phyloP scores from a whole-genome alignment of 2,888 invertebrate species.

The Oxytorus armatus region DNA sequence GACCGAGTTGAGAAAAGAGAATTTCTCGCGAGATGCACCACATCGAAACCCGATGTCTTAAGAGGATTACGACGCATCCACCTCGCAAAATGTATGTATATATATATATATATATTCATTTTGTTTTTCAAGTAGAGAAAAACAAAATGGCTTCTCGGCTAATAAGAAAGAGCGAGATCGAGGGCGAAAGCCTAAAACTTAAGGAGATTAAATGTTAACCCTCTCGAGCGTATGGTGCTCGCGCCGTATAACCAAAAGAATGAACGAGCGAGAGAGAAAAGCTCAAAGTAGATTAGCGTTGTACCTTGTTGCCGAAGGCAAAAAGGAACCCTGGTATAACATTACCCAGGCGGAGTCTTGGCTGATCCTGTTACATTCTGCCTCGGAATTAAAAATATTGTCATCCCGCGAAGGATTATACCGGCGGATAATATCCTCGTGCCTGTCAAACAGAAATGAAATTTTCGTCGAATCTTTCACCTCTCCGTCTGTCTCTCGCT shows the following conservation, averaged over 20 bases:
- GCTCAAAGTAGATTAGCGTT: constrained; percentile 81
- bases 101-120: too few relatives aligned
- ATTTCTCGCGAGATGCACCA: not conserved
- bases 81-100: constrained; percentile 57
- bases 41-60: constrained; percentile 72
- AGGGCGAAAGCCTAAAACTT: constrained; percentile 76
- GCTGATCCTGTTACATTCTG: constrained; percentile 82
- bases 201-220: constrained; percentile 82
- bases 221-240: constrained; percentile 61
- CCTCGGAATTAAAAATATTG: constrained; percentile 82
- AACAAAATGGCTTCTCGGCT: constrained; percentile 77
- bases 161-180: constrained; percentile 35
- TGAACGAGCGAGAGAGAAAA: constrained; percentile 50
- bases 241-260: constrained; percentile 2
- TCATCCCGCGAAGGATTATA: constrained; percentile 80
- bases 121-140: constrained; percentile 52
- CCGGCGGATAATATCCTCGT: constrained; percentile 78
- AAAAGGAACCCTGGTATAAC: constrained; percentile 74
- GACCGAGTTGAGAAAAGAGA: not conserved
- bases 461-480: constrained; percentile 75
- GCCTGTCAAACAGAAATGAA: constrained; percentile 79
- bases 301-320: constrained; percentile 67
- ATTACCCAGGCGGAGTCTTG: constrained; percentile 76
- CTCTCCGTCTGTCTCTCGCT: not conserved
- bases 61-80: constrained; percentile 78